A percentile compares a stretch with the other conserved stretches of the same genome.
These are phyloP conservation scores for Fregata magnificens DNA, from an alignment of 2,113 vertebrate genomes.

Conservation along the genomic window DNA sequence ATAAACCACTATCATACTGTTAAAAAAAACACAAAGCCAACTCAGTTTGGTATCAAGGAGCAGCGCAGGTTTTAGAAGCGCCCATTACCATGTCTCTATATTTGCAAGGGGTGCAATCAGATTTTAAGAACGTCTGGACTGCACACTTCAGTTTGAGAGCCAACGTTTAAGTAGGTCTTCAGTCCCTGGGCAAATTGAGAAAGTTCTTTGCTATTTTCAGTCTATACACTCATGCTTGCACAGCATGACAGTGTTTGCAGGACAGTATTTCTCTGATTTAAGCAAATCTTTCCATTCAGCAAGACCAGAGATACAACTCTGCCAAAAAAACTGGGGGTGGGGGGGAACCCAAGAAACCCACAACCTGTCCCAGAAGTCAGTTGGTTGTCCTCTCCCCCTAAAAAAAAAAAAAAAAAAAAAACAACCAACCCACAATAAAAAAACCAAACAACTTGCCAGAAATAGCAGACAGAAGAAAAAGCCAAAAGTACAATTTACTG, in stretches of 20 bases:
- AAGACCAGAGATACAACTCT: not conserved
- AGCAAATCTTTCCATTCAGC: slow-evolving; percentile 38
- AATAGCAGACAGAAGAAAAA: not conserved
- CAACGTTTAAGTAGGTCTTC: not conserved
- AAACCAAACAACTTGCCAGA: not conserved
- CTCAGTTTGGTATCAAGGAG: not conserved
- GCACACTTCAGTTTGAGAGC: not conserved
- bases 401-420: not conserved
- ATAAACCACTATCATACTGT: not conserved
- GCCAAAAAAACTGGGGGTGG: no score
- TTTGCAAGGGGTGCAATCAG: not conserved
- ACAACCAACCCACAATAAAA: not conserved
- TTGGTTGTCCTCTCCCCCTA: not conserved
- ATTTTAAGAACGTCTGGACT: not conserved
- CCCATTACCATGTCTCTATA: not conserved
- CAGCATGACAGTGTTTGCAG: not conserved
- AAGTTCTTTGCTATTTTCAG: slow-evolving; percentile 39
- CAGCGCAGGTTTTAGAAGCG: not conserved
- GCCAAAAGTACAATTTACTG: not conserved
- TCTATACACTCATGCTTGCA: not conserved
- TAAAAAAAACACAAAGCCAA: not conserved
- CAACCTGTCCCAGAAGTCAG: not conserved
- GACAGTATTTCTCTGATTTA: not conserved
- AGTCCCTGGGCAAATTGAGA: not conserved
- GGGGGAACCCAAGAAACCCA: not conserved